Percentiles rank a stretch among this genome's conserved stretches.
These are phyloP conservation scores for Schizothorax lantsangensis DNA, from an alignment of 2,797 vertebrate species.

Conservation along the genomic window DNA sequence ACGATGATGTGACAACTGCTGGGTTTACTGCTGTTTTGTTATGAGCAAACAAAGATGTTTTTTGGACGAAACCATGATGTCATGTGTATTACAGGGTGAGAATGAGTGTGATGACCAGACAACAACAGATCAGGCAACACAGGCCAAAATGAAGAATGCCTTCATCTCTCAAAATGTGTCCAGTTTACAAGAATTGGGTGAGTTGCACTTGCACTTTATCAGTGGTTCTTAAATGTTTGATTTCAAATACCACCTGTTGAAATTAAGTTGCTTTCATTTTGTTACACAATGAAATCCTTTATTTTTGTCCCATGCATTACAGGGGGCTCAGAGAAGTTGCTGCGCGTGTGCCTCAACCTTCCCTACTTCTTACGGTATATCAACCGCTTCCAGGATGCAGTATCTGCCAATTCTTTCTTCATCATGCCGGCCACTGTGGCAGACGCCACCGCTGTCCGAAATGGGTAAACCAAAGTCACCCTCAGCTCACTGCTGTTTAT, in stretches of 20 bases:
- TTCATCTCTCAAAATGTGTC: constrained; percentile 98
- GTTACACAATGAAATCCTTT: neutral
- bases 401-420: constrained; percentile 97
- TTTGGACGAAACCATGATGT: neutral
- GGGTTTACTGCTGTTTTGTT: neutral
- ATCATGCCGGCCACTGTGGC: constrained; percentile 99
- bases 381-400: constrained; percentile 97
- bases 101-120: constrained; percentile 90
- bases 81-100: constrained; percentile 79
- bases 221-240: neutral
- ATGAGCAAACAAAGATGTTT: neutral
- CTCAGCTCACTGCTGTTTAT: neutral
- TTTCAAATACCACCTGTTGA: neutral
- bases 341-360: constrained; percentile 96
- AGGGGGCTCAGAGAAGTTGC: constrained; percentile 97
- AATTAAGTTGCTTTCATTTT: neutral
- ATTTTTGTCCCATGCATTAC: constrained; percentile 8
- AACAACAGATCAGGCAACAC: constrained; percentile 87
- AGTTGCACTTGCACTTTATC: constrained; percentile 60
- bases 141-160: constrained; percentile 94
- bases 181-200: constrained; percentile 97
- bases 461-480: constrained; percentile 81
- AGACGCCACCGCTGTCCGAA: constrained; percentile 96
- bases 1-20: constrained; percentile 20
- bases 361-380: constrained; percentile 98